These are phyloP conservation scores for Stichodactyla mertensii DNA, from an alignment of 64 coral and sea anemone genomes.

Conservation along the genomic window DNA sequence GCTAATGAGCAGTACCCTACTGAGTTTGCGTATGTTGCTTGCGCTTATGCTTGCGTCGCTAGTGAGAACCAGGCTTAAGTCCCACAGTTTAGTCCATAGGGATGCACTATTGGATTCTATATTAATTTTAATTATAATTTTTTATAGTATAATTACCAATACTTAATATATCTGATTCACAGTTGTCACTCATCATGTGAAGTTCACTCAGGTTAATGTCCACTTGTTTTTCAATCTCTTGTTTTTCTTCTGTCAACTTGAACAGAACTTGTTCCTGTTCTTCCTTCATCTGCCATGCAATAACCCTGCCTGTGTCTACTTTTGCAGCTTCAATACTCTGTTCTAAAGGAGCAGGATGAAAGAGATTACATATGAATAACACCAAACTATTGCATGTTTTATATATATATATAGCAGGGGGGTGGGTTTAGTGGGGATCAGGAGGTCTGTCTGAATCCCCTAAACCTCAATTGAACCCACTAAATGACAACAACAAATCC, in stretches of 20 bases:
- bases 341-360: slow-evolving; percentile 16
- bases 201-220: slow-evolving; percentile 55
- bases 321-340: slow-evolving; percentile 57
- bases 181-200: slow-evolving; percentile 77
- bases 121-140: not conserved
- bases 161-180: slow-evolving; percentile 55
- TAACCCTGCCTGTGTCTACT: slow-evolving; percentile 47
- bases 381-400: too few relatives aligned
- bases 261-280: slow-evolving; percentile 52
- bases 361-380: not conserved
- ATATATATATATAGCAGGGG: too few relatives aligned
- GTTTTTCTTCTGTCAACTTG: slow-evolving; percentile 58
- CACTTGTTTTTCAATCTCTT: slow-evolving; percentile 55
- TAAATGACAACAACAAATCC: too few relatives aligned
- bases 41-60: too few relatives aligned
- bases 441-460: too few relatives aligned
- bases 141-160: slow-evolving; percentile 47
- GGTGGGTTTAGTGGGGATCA: too few relatives aligned
- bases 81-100: too few relatives aligned
- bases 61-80: too few relatives aligned
- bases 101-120: too few relatives aligned
- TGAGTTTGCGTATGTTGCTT: too few relatives aligned
- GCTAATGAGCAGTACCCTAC: too few relatives aligned
- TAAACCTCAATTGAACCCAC: too few relatives aligned
- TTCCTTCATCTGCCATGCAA: slow-evolving; percentile 44